A percentile compares a stretch with the other conserved stretches of the same genome.
These are phyloP conservation scores for Daphoenositta chrysoptera DNA, from an alignment of 2,113 vertebrate species.

Conservation along the genomic window DNA sequence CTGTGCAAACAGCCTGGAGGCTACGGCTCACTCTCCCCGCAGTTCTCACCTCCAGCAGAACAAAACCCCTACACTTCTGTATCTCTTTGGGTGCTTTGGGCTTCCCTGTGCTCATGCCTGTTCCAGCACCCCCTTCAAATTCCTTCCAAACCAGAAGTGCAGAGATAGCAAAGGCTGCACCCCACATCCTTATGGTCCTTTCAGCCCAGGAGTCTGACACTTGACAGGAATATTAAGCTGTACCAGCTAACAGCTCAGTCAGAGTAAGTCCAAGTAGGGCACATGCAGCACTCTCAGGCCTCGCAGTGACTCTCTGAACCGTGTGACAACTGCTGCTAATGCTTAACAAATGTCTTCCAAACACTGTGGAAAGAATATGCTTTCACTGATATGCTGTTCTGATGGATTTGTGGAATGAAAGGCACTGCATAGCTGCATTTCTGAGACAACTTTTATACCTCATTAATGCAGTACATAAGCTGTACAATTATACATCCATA, in stretches of 20 bases:
- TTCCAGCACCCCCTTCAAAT: neutral
- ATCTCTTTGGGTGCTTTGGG: neutral
- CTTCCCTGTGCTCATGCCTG: neutral
- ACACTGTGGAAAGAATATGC: neutral
- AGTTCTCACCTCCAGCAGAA: neutral
- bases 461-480: slow-evolving; percentile 37
- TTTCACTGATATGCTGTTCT: neutral
- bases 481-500: slow-evolving; percentile 36
- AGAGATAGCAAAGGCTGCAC: neutral
- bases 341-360: neutral
- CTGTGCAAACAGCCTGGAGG: neutral
- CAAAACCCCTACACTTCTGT: neutral
- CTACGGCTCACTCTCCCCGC: neutral
- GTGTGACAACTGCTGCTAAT: neutral
- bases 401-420: slow-evolving; percentile 11
- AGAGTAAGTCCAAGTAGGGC: neutral
- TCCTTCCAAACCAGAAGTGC: neutral
- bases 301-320: neutral
- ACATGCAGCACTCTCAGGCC: neutral
- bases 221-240: neutral
- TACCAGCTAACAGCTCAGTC: neutral
- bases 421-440: neutral
- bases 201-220: neutral
- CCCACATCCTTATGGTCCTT: neutral
- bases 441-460: slow-evolving; percentile 15